A percentile compares a stretch with the other conserved stretches of the same genome.
Evolutionary conservation across 2,797 vertebrate genomes (phyloP).

Genomic region (Morus bassanus): DNA sequence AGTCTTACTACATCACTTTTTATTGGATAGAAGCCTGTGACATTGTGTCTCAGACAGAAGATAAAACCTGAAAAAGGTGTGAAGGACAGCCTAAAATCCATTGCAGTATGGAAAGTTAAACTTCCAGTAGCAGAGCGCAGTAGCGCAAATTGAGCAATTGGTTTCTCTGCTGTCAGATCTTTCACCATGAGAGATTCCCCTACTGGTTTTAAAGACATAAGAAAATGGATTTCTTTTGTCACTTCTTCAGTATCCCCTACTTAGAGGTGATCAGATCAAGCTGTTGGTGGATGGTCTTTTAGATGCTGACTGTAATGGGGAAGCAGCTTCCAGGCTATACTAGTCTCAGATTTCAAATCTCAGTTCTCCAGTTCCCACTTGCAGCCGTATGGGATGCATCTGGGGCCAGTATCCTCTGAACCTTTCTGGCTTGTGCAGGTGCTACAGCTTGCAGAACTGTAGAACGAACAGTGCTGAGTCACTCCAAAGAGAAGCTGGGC

Average conservation of each 20-base stretch:
- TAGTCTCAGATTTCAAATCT: not conserved
- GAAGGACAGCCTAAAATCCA: not conserved
- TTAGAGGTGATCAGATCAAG: not conserved
- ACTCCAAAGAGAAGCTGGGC: not conserved
- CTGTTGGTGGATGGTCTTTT: not conserved
- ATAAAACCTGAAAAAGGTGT: not conserved
- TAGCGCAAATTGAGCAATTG: not conserved
- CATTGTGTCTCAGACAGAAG: not conserved
- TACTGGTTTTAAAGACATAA: not conserved
- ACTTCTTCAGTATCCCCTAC: not conserved
- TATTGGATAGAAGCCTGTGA: not conserved
- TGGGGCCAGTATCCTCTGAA: not conserved
- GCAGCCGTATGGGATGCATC: not conserved
- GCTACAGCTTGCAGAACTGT: not conserved
- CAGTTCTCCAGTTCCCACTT: not conserved
- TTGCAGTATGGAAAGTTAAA: not conserved
- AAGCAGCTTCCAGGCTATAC: not conserved
- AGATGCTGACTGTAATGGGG: not conserved
- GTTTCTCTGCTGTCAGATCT: not conserved
- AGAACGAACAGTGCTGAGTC: not conserved
- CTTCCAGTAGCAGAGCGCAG: not conserved
- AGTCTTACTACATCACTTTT: not conserved
- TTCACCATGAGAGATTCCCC: not conserved
- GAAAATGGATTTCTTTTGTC: not conserved
- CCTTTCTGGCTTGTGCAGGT: not conserved